Evolutionary conservation across 2,888 invertebrate species (phyloP).

Genomic region (Gymnocheta viridis): DNA sequence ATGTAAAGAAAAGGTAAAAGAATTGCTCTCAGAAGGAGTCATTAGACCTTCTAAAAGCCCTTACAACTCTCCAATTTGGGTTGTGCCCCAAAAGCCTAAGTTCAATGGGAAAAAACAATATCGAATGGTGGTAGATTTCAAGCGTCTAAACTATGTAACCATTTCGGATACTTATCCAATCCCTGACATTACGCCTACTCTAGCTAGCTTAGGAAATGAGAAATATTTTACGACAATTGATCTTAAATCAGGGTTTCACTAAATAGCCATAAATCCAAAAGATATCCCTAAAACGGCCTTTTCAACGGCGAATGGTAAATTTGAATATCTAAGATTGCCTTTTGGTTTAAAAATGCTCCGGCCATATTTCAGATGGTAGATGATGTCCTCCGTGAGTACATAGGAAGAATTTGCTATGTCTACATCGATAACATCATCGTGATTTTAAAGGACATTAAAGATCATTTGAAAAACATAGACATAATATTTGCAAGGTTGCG

Average conservation of each 20-base stretch:
- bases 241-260: not conserved
- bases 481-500: not conserved
- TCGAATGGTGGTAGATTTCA: too few relatives aligned
- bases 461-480: not conserved
- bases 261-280: too few relatives aligned
- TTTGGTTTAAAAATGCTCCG: not conserved
- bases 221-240: not conserved
- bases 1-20: not conserved
- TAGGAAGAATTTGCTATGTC: not conserved
- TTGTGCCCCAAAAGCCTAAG: too few relatives aligned
- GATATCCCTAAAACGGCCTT: too few relatives aligned
- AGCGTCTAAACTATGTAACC: too few relatives aligned
- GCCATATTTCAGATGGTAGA: not conserved
- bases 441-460: not conserved
- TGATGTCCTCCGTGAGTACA: not conserved
- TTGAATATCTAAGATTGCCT: not conserved
- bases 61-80: not conserved
- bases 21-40: not conserved
- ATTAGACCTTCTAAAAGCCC: not conserved
- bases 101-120: not conserved
- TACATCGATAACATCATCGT: too few relatives aligned
- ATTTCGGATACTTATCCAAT: not conserved
- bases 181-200: not conserved
- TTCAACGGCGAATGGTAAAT: not conserved
- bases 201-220: not conserved